Conservation (phyloP, 2,113 vertebrate species). For the Connochaetes taurinus region DNA sequence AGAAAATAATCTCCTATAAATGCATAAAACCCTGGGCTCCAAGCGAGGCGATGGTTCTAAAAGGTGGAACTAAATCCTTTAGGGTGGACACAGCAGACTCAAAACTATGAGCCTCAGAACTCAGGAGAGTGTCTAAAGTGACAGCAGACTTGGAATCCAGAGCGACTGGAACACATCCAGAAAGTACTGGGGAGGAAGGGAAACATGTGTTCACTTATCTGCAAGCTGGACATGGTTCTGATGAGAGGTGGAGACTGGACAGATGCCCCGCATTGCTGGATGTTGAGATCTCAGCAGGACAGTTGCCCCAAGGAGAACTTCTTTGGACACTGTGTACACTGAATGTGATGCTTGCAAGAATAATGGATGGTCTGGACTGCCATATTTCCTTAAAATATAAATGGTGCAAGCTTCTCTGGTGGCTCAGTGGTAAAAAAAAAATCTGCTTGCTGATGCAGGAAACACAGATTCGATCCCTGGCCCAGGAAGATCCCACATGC, state of each 20-base stretch:
- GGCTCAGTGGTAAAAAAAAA: background rate
- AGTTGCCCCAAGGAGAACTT: background rate
- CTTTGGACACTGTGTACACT: background rate
- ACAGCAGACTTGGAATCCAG: background rate
- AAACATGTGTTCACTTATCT: background rate
- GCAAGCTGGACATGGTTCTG: background rate
- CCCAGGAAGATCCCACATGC: background rate
- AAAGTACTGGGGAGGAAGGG: background rate
- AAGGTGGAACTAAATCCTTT: background rate
- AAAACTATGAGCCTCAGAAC: background rate
- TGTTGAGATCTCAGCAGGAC: background rate
- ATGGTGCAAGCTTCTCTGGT: background rate
- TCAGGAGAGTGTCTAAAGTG: background rate
- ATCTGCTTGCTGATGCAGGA: background rate
- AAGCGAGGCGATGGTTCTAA: background rate
- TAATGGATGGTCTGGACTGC: background rate
- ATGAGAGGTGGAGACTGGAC: background rate
- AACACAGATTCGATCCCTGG: background rate
- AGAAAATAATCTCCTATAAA: background rate
- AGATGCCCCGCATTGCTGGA: background rate
- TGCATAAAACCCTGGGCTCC: background rate
- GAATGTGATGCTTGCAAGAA: background rate
- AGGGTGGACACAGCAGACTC: background rate
- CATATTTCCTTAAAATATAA: background rate
- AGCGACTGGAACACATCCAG: background rate